Evolutionary conservation across 92 coral and sea anemone species (phyloP).

Genomic region (Virgularia gustaviana): DNA sequence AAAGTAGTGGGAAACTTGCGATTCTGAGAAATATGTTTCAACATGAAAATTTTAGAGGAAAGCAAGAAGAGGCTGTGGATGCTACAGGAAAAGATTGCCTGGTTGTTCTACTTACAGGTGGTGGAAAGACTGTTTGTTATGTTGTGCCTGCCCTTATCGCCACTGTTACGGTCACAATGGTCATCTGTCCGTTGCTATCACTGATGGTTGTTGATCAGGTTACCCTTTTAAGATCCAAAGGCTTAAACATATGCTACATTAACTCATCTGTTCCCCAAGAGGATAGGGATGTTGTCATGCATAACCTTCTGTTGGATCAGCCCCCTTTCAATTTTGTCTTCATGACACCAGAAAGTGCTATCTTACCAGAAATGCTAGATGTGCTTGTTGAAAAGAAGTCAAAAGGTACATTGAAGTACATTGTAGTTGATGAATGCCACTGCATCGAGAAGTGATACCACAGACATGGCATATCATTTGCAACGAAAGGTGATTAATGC

Average conservation of each 20-base stretch:
- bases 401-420: slow-evolving; percentile 16
- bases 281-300: slow-evolving; percentile 41
- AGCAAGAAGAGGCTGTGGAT: slow-evolving; percentile 49
- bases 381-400: slow-evolving; percentile 9
- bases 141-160: slow-evolving; percentile 58
- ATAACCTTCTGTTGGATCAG: slow-evolving; percentile 21
- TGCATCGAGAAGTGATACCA: slow-evolving; percentile 53
- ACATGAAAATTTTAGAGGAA: slow-evolving; percentile 38
- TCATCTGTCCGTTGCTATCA: slow-evolving; percentile 49
- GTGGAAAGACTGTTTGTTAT: slow-evolving; percentile 64
- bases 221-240: slow-evolving; percentile 22
- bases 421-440: slow-evolving; percentile 58
- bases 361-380: slow-evolving; percentile 8
- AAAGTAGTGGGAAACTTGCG: slow-evolving; percentile 4
- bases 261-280: slow-evolving; percentile 40
- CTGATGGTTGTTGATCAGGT: slow-evolving; percentile 61
- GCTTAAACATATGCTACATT: slow-evolving; percentile 52
- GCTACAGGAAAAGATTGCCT: slow-evolving; percentile 21
- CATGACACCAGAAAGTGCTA: slow-evolving; percentile 54
- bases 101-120: slow-evolving; percentile 54
- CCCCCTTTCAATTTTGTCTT: slow-evolving; percentile 50
- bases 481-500: slow-evolving; percentile 54
- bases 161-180: slow-evolving; percentile 40
- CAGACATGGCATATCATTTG: slow-evolving; percentile 41
- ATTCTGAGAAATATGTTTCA: background rate